Percentiles rank a stretch among this genome's conserved stretches.
Evolutionary conservation across 1,140 invertebrate species (phyloP).

Genomic region (Eufriesea mexicana): DNA sequence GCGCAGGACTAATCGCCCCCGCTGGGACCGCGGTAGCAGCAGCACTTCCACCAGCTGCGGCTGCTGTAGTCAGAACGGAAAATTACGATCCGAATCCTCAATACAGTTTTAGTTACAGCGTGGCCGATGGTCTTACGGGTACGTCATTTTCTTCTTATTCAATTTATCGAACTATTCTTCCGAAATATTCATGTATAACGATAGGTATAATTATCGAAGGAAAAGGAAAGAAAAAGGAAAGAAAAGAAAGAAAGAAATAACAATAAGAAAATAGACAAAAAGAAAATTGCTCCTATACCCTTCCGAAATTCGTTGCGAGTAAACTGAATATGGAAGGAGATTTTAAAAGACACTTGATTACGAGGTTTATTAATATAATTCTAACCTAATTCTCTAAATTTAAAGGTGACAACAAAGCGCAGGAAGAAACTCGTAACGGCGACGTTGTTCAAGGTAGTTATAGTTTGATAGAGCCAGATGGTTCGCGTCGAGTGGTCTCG

Average conservation of each 20-base stretch:
- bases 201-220: too few relatives aligned
- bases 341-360: too few relatives aligned
- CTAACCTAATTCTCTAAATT: neutral
- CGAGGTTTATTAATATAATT: too few relatives aligned
- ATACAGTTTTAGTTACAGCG: constrained; percentile 88
- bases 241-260: too few relatives aligned
- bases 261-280: too few relatives aligned
- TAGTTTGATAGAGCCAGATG: constrained; percentile 81
- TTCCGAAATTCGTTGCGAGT: too few relatives aligned
- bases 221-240: too few relatives aligned
- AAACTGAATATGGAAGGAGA: too few relatives aligned
- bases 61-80: constrained; percentile 80
- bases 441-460: constrained; percentile 82
- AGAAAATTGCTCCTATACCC: too few relatives aligned
- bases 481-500: constrained; percentile 78
- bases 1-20: constrained; percentile 65
- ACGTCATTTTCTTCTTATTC: constrained; percentile 21
- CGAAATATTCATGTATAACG: too few relatives aligned
- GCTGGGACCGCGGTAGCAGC: constrained; percentile 68
- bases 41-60: constrained; percentile 64
- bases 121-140: constrained; percentile 87
- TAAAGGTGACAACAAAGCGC: constrained; percentile 79
- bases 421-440: constrained; percentile 81
- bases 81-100: constrained; percentile 87
- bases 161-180: too few relatives aligned